A percentile compares a stretch with the other conserved stretches of the same genome.
Evolutionary conservation across 2,113 vertebrate species (phyloP).

Genomic region (Oncorhynchus gorbuscha): DNA sequence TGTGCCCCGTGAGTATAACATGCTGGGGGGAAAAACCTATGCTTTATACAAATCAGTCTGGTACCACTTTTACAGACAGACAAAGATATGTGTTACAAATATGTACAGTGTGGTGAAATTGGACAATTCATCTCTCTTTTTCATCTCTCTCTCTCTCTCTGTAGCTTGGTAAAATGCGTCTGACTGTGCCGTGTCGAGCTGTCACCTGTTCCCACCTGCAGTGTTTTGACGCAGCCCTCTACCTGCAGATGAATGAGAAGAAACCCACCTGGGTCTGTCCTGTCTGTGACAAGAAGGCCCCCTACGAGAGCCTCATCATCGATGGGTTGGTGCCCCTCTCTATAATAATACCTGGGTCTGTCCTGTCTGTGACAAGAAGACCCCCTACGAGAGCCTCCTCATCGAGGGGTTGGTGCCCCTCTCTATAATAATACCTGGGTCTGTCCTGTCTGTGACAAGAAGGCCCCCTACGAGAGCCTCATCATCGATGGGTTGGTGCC

Average conservation of each 20-base stretch:
- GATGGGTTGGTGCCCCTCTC: constrained; percentile 78
- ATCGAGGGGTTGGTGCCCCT: constrained; percentile 82
- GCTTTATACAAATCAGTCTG: background rate
- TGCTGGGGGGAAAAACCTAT: too few species aligned
- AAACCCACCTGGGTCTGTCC: constrained; percentile 89
- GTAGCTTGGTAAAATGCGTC: constrained; percentile 96
- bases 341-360: too few species aligned
- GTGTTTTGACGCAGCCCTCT: constrained; percentile 96
- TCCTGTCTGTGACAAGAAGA: constrained; percentile 97
- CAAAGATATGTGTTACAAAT: background rate
- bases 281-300: constrained; percentile 96
- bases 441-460: constrained; percentile 98
- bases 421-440: constrained; percentile 78
- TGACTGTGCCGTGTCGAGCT: constrained; percentile 91
- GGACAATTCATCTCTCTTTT: too few species aligned
- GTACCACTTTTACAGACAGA: background rate
- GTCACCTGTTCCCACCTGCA: constrained; percentile 96
- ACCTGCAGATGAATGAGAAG: constrained; percentile 85
- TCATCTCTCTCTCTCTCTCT: background rate
- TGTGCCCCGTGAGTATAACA: constrained; percentile 84
- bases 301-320: constrained; percentile 92
- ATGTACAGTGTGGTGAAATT: background rate
- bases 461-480: constrained; percentile 91
- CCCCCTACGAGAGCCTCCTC: constrained; percentile 92
- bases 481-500: constrained; percentile 88